Conservation (phyloP, 1,140 invertebrate species). For the Brachionus asplanchnoidis region DNA sequence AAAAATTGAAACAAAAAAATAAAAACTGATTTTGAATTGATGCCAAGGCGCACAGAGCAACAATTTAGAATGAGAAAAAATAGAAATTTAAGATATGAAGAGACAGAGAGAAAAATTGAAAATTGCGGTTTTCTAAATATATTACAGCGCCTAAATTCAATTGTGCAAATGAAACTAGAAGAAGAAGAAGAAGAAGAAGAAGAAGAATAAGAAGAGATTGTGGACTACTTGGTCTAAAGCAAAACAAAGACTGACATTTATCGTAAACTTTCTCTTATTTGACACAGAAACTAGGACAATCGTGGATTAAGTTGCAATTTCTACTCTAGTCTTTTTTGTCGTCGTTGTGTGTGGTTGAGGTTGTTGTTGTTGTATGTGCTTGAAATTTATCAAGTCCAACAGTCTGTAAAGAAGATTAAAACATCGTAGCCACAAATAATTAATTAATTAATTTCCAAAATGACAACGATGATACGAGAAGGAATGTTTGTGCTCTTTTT, state of each 20-base stretch:
- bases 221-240: neutral
- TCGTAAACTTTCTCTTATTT: constrained; percentile 1
- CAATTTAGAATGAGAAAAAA: neutral
- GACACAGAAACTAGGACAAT: constrained; percentile 33
- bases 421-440: constrained; percentile 6
- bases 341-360: neutral
- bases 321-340: neutral
- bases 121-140: constrained; percentile 21
- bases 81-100: neutral
- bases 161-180: neutral
- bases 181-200: neutral
- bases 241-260: constrained; percentile 36
- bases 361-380: neutral
- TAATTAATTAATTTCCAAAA: constrained; percentile 24
- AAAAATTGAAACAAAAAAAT: no score
- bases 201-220: neutral
- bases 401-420: constrained; percentile 36
- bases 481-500: neutral
- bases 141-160: constrained; percentile 24
- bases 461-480: constrained; percentile 21
- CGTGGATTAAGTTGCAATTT: constrained; percentile 38
- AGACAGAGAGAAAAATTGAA: neutral
- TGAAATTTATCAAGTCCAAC: constrained; percentile 36
- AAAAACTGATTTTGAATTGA: no score
- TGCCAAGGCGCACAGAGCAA: neutral